Evolutionary conservation across 2,797 vertebrate genomes (phyloP).

Genomic region (Hapalemur alaotrensis): DNA sequence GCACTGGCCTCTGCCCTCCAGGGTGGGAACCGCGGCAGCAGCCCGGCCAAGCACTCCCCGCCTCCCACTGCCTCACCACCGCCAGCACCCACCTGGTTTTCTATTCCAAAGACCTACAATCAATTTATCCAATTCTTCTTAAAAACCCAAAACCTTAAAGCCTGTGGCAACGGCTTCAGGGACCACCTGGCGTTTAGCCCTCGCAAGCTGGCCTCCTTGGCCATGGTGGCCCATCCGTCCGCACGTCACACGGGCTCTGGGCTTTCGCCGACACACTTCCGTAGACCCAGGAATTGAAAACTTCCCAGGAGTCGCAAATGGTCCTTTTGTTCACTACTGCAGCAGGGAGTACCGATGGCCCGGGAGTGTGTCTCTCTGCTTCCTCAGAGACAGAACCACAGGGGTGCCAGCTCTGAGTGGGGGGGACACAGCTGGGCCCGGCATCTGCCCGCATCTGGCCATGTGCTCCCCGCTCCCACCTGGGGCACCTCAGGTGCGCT

Average conservation of each 20-base stretch:
- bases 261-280: too few relatives aligned
- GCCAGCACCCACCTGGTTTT: neutral
- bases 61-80: neutral
- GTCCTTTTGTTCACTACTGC: neutral
- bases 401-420: neutral
- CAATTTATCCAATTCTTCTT: too few relatives aligned
- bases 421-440: too few relatives aligned
- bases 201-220: neutral
- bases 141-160: neutral
- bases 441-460: neutral
- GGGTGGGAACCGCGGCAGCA: too few relatives aligned
- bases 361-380: neutral
- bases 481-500: neutral
- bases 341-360: neutral
- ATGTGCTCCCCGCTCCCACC: neutral
- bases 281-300: neutral
- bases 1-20: too few relatives aligned
- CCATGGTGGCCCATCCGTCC: too few relatives aligned
- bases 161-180: fast-evolving
- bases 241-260: neutral
- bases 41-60: fast-evolving
- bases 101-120: neutral
- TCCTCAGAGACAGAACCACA: neutral
- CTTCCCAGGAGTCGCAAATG: neutral
- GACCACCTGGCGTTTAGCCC: too few relatives aligned